Evolutionary conservation across 2,888 invertebrate genomes (phyloP).

Genomic region (Phyllotreta cruciferae): DNA sequence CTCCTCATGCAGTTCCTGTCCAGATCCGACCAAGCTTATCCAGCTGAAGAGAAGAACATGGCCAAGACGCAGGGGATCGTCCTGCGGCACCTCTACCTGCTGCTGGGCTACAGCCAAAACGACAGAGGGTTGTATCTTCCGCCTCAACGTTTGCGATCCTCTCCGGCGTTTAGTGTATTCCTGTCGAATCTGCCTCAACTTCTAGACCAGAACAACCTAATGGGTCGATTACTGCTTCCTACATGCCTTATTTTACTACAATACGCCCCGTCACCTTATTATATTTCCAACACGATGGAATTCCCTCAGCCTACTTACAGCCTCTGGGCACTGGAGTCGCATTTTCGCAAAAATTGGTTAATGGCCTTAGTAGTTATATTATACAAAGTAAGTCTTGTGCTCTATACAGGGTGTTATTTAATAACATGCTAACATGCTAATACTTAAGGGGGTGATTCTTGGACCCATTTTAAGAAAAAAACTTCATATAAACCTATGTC

Average conservation of each 20-base stretch:
- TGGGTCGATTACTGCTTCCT: conserved; percentile 88
- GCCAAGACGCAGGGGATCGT: conserved; percentile 86
- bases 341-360: conserved; percentile 90
- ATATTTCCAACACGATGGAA: conserved; percentile 61
- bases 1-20: conserved; percentile 97
- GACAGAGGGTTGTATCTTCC: conserved; percentile 93
- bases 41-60: conserved; percentile 83
- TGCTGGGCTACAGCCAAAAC: conserved; percentile 90
- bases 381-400: conserved; percentile 75
- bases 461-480: too few relatives aligned
- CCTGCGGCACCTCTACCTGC: conserved; percentile 86
- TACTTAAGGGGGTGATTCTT: too few relatives aligned
- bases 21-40: conserved; percentile 80
- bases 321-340: conserved; percentile 86
- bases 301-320: conserved; percentile 80
- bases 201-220: conserved; percentile 93
- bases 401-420: too few relatives aligned
- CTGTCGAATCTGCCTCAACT: conserved; percentile 92
- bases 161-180: conserved; percentile 96
- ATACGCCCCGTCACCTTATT: conserved; percentile 82
- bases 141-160: conserved; percentile 84
- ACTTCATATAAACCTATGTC: too few relatives aligned
- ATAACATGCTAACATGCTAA: too few relatives aligned
- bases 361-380: conserved; percentile 90
- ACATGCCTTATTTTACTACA: conserved; percentile 82